Percentiles rank a stretch among this genome's conserved stretches.
These are phyloP conservation scores for Neuroterus valhalla DNA, from an alignment of 1,140 invertebrate species.

Conservation along the genomic window DNA sequence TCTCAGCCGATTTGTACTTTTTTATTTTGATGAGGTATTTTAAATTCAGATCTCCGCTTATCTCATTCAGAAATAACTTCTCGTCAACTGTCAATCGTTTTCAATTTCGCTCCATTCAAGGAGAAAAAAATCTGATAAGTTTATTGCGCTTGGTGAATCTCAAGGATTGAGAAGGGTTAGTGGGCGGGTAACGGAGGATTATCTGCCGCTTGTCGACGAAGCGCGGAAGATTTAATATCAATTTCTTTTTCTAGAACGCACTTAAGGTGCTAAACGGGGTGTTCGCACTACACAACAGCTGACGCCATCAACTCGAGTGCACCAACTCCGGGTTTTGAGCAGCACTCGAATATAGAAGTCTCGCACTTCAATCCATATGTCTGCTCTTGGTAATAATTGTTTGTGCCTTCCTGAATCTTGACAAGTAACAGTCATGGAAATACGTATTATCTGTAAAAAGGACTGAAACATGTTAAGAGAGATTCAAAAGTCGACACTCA, in stretches of 20 bases:
- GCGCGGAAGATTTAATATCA: background rate
- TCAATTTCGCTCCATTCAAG: too few species aligned
- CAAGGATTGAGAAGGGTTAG: too few species aligned
- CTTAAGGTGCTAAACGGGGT: background rate
- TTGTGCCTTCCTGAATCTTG: background rate
- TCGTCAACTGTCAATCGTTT: too few species aligned
- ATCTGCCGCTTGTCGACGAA: background rate
- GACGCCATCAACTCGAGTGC: slow-evolving; percentile 53
- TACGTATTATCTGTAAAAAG: slow-evolving; percentile 6
- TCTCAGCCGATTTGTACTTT: too few species aligned
- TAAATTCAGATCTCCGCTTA: too few species aligned
- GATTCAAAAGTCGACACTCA: too few species aligned
- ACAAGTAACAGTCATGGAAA: background rate
- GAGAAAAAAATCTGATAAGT: too few species aligned
- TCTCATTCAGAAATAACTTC: too few species aligned
- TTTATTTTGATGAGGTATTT: too few species aligned
- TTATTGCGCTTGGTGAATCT: too few species aligned
- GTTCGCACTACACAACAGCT: slow-evolving; percentile 50
- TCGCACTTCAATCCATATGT: slow-evolving; percentile 52
- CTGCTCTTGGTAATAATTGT: slow-evolving; percentile 52
- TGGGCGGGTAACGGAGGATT: too few species aligned
- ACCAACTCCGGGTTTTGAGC: slow-evolving; percentile 28
- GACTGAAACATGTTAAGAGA: background rate
- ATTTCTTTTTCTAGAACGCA: background rate
- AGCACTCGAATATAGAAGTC: slow-evolving; percentile 53